A percentile compares a stretch with the other conserved stretches of the same genome.
phyloP scores from a whole-genome alignment of 2,888 invertebrate species.

The Drosophila nr. medialis region DNA sequence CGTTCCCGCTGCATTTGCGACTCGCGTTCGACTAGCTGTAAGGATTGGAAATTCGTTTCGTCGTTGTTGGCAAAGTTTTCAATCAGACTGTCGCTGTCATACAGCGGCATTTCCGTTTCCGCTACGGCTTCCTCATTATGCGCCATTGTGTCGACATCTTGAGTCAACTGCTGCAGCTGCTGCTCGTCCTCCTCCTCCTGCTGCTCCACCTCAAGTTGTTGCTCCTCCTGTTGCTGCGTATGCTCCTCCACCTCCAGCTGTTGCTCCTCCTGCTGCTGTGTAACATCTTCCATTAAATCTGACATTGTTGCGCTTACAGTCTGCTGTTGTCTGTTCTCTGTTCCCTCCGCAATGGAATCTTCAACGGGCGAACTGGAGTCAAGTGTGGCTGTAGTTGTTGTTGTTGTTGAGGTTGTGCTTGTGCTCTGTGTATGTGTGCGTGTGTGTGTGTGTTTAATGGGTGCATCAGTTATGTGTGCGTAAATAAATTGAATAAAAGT shows the following conservation, averaged over 20 bases:
- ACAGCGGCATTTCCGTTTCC: constrained; percentile 71
- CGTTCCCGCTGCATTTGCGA: constrained; percentile 61
- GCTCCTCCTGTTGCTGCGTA: constrained; percentile 11
- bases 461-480: constrained; percentile 42
- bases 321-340: constrained; percentile 54
- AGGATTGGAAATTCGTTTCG: constrained; percentile 9
- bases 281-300: constrained; percentile 45
- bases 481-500: constrained; percentile 67
- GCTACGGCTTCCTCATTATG: constrained; percentile 78
- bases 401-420: constrained; percentile 39
- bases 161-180: constrained; percentile 40
- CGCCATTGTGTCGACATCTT: constrained; percentile 66
- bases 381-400: constrained; percentile 47
- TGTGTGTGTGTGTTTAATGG: constrained; percentile 25
- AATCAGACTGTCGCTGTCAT: constrained; percentile 69
- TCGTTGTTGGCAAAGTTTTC: constrained; percentile 53
- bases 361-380: constrained; percentile 39
- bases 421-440: constrained; percentile 58
- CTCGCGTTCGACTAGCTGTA: constrained; percentile 31
- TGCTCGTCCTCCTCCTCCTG: constrained; percentile 26
- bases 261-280: constrained; percentile 32
- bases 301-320: constrained; percentile 46
- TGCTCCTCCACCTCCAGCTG: too few species aligned
- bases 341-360: constrained; percentile 75
- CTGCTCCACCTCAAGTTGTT: constrained; percentile 21